A percentile compares a stretch with the other conserved stretches of the same genome.
phyloP scores from a whole-genome alignment of 2,113 vertebrate genomes.

The Oceanites oceanicus region DNA sequence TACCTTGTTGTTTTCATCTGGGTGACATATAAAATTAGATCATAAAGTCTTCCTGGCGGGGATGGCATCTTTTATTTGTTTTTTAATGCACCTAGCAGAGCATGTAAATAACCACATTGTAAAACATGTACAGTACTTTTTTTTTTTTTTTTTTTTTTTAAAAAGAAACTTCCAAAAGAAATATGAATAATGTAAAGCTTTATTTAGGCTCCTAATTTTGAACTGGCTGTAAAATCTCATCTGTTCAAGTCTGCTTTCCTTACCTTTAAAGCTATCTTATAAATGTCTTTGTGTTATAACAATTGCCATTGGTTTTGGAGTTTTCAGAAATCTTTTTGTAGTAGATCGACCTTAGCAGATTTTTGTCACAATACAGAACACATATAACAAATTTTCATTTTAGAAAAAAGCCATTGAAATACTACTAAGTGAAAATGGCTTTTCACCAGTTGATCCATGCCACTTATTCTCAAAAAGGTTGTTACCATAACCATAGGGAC shows the following conservation, averaged over 20 bases:
- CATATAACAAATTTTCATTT: background rate
- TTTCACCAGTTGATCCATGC: background rate
- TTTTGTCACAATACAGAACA: background rate
- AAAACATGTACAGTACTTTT: background rate
- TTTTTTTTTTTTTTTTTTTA: background rate
- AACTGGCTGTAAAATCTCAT: background rate
- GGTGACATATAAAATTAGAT: background rate
- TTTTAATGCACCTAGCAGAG: background rate
- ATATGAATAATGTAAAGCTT: background rate
- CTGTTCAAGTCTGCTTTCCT: background rate
- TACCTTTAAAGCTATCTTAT: background rate
- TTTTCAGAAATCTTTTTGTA: background rate
- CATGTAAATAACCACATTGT: background rate
- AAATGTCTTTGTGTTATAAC: background rate
- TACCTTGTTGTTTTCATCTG: background rate
- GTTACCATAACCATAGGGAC: background rate
- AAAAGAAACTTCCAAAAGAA: background rate
- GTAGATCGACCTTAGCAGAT: background rate
- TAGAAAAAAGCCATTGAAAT: background rate
- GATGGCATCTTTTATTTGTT: background rate
- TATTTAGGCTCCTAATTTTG: background rate
- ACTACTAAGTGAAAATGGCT: background rate
- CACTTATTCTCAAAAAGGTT: background rate
- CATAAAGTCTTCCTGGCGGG: background rate
- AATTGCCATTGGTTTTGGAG: background rate